Percentiles rank a stretch among this genome's conserved stretches.
These are phyloP conservation scores for Caenorhabditis panamensis DNA, from an alignment of 2,888 invertebrate genomes.

Conservation along the genomic window DNA sequence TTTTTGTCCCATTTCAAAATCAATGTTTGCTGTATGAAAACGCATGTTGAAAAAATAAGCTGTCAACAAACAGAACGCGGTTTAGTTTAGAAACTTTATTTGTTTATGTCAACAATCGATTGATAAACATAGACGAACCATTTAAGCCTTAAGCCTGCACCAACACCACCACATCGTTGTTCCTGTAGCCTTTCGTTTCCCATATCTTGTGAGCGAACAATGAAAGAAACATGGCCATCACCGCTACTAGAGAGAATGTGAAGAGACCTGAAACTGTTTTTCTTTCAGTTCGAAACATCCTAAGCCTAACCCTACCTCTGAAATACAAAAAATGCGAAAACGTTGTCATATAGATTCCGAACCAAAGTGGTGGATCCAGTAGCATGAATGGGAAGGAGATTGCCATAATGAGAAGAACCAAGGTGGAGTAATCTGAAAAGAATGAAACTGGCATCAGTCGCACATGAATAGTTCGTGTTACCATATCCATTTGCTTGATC, in stretches of 20 bases:
- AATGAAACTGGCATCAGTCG: too few relatives aligned
- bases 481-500: background rate
- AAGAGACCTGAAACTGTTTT: background rate
- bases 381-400: constrained; percentile 14
- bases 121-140: too few relatives aligned
- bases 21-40: too few relatives aligned
- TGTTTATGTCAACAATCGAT: too few relatives aligned
- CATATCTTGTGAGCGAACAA: background rate
- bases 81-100: too few relatives aligned
- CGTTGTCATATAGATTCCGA: constrained; percentile 21
- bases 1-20: too few relatives aligned
- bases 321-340: constrained; percentile 18
- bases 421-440: background rate
- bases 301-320: background rate
- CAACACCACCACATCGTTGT: background rate
- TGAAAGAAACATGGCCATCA: background rate
- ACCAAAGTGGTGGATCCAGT: constrained; percentile 29
- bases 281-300: background rate
- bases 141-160: background rate
- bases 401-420: background rate
- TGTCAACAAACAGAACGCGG: too few relatives aligned
- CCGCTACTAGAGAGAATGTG: background rate
- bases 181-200: background rate
- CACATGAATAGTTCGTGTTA: background rate
- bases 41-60: too few relatives aligned